Percentiles rank a stretch among this genome's conserved stretches.
Evolutionary conservation across 2,797 vertebrate species (phyloP).

Genomic region (Psittacula derbiana): DNA sequence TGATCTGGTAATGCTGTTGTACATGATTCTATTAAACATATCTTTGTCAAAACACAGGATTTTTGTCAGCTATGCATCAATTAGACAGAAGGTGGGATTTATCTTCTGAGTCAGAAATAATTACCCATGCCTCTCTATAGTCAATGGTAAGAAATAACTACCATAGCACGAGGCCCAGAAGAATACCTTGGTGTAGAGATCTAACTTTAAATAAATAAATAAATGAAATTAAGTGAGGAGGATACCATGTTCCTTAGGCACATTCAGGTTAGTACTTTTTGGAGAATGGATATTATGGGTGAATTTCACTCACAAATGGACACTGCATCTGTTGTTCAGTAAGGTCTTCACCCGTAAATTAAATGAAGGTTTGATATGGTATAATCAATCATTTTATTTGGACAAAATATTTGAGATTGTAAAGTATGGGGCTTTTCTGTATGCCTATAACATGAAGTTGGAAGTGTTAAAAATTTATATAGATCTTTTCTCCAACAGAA

Average conservation of each 20-base stretch:
- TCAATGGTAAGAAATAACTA: not conserved
- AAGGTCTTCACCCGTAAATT: not conserved
- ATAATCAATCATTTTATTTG: not conserved
- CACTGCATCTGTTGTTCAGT: not conserved
- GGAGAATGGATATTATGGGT: not conserved
- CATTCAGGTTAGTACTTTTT: not conserved
- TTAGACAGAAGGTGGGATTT: not conserved
- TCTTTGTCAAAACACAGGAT: not conserved
- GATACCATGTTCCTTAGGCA: not conserved
- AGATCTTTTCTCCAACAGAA: not conserved
- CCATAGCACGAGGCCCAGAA: not conserved
- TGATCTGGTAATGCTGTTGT: not conserved
- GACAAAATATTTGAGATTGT: not conserved
- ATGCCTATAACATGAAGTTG: not conserved
- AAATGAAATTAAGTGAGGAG: not conserved
- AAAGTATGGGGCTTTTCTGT: not conserved
- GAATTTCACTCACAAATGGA: not conserved
- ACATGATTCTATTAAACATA: fast-evolving
- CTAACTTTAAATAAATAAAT: not conserved
- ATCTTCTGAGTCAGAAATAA: not conserved
- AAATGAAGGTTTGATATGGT: not conserved
- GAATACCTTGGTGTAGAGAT: not conserved
- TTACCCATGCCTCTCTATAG: not conserved
- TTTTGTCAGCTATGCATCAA: not conserved
- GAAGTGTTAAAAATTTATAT: not conserved